Evolutionary conservation across 2,888 invertebrate species (phyloP).

Genomic region (Oscheius sp.): DNA sequence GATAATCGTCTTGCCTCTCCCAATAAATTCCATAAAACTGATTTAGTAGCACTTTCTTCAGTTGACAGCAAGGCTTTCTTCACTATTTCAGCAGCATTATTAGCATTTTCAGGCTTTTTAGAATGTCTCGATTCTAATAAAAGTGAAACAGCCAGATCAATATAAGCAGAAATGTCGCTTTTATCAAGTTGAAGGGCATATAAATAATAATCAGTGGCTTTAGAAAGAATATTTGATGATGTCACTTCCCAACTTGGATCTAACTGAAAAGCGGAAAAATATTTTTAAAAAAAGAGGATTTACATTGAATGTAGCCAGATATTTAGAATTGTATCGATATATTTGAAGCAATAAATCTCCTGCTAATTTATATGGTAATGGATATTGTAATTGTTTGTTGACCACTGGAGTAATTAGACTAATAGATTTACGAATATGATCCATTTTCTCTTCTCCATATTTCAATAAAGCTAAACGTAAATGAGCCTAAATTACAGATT

Average conservation of each 20-base stretch:
- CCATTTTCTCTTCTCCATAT: constrained; percentile 37
- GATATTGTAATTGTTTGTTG: background rate
- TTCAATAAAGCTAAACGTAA: constrained; percentile 37
- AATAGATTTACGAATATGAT: constrained; percentile 37
- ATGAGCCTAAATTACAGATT: constrained; percentile 37
- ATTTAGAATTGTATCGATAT: constrained; percentile 12
- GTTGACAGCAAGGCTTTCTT: constrained; percentile 42
- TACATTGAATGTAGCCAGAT: constrained; percentile 28
- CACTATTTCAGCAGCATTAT: constrained; percentile 27
- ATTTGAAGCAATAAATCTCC: constrained; percentile 37
- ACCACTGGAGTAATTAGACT: constrained; percentile 12
- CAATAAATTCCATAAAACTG: constrained; percentile 46
- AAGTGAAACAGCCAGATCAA: constrained; percentile 44
- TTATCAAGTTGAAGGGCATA: constrained; percentile 36
- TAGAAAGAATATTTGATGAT: constrained; percentile 19
- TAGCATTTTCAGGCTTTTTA: constrained; percentile 28
- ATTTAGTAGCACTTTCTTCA: constrained; percentile 30
- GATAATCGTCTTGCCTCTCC: constrained; percentile 41
- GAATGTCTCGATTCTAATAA: constrained; percentile 36
- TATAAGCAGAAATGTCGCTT: constrained; percentile 42
- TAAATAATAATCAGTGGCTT: constrained; percentile 41
- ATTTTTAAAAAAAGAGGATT: background rate
- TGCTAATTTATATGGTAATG: constrained; percentile 36
- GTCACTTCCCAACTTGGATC: constrained; percentile 39
- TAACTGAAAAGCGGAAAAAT: constrained; percentile 31